Base-by-base conservation (phyloP, 2,888 invertebrate species). In the Oeneis ivallda region DNA sequence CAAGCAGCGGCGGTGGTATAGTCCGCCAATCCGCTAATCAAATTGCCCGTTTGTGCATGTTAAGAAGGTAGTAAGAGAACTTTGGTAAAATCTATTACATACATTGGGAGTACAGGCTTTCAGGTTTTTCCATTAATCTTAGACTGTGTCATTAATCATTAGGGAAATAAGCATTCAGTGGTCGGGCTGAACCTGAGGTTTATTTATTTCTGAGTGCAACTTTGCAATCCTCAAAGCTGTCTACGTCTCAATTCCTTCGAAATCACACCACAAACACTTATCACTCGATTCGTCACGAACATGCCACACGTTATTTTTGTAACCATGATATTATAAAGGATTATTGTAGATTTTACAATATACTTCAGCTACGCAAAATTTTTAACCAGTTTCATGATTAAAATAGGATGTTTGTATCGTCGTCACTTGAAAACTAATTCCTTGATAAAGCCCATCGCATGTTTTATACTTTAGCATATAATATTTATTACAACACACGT, bases 391-490 rank as follows among this genome's bases (percentile, higher is more conserved):
- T 86, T 86, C 85, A 86, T 86, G 74, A 79, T 84, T 72, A 75
- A 66, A 66, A 67, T 69, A 34, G 59, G 45, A 73, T 68, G 71
- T 73, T 72, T 74, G 75, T 74, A 66, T 68, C 69, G 65, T 70
- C 66, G 65, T 69, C 66, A 80, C 76, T 80, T 75, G 75, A 77
- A 80, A 76, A 85, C 76, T 85, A 85, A 76, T 78, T 80, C 79
- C 74, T 75, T 77, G 74, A 75, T 74, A 77, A 78, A 78, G 71
- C 77, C 76, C 75, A 78, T 76, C 82, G 74, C 79, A 79, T 81
- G 79, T 85, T 87, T 81, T 88, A 88, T 87, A 88, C 81, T 82
- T 80, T 84, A 50, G 79, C 75, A 85, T 83, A 77, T 75, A 76
- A 85, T 84, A 77, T 75, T n/a, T 76, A 80, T 88, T 88, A 76